Percentiles rank a stretch among this genome's conserved stretches.
Conservation (phyloP, 2,888 invertebrate genomes). For the Mystacides longicornis region DNA sequence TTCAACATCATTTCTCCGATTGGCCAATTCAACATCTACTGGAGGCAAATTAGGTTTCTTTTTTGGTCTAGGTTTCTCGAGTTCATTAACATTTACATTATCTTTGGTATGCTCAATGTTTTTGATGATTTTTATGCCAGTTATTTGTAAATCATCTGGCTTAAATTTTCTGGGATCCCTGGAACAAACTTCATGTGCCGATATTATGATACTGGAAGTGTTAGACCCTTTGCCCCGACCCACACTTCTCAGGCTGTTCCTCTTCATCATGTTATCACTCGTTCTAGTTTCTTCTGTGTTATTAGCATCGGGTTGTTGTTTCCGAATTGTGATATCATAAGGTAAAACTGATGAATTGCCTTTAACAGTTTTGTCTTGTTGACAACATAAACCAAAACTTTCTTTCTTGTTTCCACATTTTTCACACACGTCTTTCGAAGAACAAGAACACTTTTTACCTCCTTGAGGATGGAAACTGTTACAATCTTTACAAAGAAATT, state of each 20-base stretch:
- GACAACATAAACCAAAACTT: slow-evolving; percentile 18
- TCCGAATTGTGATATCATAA: slow-evolving; percentile 19
- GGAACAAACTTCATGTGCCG: slow-evolving; percentile 17
- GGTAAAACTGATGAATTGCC: slow-evolving; percentile 13
- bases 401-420: slow-evolving; percentile 22
- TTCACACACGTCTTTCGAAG: slow-evolving; percentile 8
- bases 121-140: background rate
- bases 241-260: slow-evolving; percentile 15
- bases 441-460: slow-evolving; percentile 15
- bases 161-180: slow-evolving; percentile 16
- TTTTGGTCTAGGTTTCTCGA: slow-evolving; percentile 5
- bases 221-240: slow-evolving; percentile 12
- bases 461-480: slow-evolving; percentile 18
- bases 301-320: slow-evolving; percentile 18
- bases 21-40: slow-evolving; percentile 23
- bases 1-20: slow-evolving; percentile 20
- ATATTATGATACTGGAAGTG: slow-evolving; percentile 18
- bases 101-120: background rate
- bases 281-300: slow-evolving; percentile 1
- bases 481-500: slow-evolving; percentile 19
- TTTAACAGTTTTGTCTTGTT: slow-evolving; percentile 11
- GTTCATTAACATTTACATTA: slow-evolving; percentile 2
- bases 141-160: background rate
- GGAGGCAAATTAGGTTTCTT: slow-evolving; percentile 22
- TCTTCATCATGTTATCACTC: slow-evolving; percentile 4